Evolutionary conservation across 2,888 invertebrate species (phyloP).

Genomic region (Melolontha melolontha): DNA sequence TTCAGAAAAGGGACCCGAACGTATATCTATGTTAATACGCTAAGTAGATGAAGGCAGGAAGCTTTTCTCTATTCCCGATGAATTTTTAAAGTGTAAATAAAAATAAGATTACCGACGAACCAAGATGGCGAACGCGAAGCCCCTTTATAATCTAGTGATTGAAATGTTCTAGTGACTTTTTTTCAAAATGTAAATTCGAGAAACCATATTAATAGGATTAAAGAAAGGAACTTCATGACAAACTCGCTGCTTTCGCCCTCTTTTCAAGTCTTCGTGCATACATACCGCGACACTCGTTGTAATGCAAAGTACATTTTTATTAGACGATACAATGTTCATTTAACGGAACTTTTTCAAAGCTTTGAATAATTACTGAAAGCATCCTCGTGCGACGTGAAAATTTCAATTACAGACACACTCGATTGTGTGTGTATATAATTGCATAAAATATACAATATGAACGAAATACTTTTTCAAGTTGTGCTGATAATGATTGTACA

Average conservation of each 20-base stretch:
- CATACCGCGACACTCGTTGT: background rate
- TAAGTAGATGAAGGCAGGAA: constrained; percentile 46
- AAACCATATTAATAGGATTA: constrained; percentile 39
- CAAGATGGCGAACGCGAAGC: constrained; percentile 8
- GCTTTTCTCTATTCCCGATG: constrained; percentile 42
- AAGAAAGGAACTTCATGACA: constrained; percentile 10
- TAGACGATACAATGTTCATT: constrained; percentile 3
- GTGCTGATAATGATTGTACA: no score
- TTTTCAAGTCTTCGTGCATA: background rate
- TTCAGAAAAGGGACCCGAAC: constrained; percentile 29
- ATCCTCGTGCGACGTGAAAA: background rate
- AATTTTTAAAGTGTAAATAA: constrained; percentile 48
- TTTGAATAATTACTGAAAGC: constrained; percentile 2
- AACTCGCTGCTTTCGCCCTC: constrained; percentile 3
- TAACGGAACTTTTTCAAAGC: background rate
- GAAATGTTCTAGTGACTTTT: constrained; percentile 19
- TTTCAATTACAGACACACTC: background rate
- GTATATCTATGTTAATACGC: constrained; percentile 48
- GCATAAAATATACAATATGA: background rate
- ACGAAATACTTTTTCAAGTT: no score
- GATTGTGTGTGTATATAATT: background rate
- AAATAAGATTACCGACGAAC: constrained; percentile 47
- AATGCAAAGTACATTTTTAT: constrained; percentile 10
- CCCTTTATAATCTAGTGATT: constrained; percentile 19
- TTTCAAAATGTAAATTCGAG: constrained; percentile 39